A percentile compares a stretch with the other conserved stretches of the same genome.
These are phyloP conservation scores for Pedicia rivosa DNA, from an alignment of 2,888 invertebrate species.

Conservation along the genomic window DNA sequence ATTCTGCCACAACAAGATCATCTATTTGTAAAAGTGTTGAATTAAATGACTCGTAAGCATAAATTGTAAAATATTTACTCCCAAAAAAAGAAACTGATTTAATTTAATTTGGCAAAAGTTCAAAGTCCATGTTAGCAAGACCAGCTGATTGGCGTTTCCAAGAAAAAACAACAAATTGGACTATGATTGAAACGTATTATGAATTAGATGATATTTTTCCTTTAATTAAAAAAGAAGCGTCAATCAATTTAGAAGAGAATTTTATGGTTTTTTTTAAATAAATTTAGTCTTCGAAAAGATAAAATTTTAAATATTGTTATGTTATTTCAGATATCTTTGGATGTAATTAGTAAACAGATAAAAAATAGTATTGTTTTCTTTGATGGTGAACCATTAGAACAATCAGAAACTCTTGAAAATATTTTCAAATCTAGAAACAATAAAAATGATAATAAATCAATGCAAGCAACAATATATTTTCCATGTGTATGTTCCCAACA, in stretches of 20 bases:
- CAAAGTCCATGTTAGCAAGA: too few relatives aligned
- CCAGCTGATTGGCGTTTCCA: conserved; percentile 66
- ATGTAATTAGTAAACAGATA: conserved; percentile 32
- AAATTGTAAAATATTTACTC: too few relatives aligned
- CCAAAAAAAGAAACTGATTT: too few relatives aligned
- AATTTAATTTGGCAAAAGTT: conserved; percentile 21
- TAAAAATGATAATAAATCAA: conserved; percentile 13
- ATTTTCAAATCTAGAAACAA: conserved; percentile 42
- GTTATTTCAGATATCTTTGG: conserved; percentile 27
- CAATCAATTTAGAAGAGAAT: conserved; percentile 22
- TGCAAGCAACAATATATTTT: conserved; percentile 48
- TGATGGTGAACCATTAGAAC: conserved; percentile 51
- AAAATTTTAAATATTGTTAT: conserved; percentile 4
- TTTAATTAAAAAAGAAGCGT: conserved; percentile 38
- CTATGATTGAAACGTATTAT: conserved; percentile 55
- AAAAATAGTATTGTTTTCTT: conserved; percentile 52
- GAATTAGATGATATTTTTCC: conserved; percentile 62
- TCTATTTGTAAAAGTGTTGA: background rate
- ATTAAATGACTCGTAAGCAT: too few relatives aligned
- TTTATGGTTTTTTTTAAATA: too few relatives aligned
- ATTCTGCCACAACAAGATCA: conserved; percentile 30
- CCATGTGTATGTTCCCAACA: conserved; percentile 45
- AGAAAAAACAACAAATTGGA: conserved; percentile 54
- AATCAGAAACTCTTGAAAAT: conserved; percentile 44
- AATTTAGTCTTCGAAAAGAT: too few relatives aligned